Percentiles rank a stretch among this genome's conserved stretches.
Evolutionary conservation across 1,140 invertebrate species (phyloP).

Genomic region (Drosophila erecta): DNA sequence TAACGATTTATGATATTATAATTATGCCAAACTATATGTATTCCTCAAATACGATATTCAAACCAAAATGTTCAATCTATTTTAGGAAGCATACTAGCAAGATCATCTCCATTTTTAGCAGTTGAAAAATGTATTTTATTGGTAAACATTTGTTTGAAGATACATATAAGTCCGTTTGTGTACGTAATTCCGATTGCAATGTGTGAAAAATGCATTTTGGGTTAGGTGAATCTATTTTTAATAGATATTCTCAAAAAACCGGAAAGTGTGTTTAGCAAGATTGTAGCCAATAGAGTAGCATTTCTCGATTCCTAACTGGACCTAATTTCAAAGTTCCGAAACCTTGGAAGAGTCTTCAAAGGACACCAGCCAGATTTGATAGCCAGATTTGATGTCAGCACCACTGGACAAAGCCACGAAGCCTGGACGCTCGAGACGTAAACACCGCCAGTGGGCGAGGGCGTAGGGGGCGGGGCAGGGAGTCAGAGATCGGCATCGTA

Average conservation of each 20-base stretch:
- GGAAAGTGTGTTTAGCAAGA: neutral
- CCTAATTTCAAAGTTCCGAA: neutral
- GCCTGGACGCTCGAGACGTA: conserved; percentile 42
- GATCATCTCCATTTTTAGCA: conserved; percentile 17
- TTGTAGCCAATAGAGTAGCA: too few relatives aligned
- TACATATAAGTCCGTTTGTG: conserved; percentile 7
- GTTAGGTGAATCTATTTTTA: conserved; percentile 7
- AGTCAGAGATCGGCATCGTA: conserved; percentile 70
- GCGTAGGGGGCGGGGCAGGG: conserved; percentile 11
- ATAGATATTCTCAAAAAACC: neutral
- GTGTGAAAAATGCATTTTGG: neutral
- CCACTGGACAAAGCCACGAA: conserved; percentile 6
- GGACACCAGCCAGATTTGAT: conserved; percentile 3
- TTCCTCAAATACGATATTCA: conserved; percentile 3
- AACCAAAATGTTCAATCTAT: conserved; percentile 2
- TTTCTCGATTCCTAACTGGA: neutral
- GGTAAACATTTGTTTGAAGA: conserved; percentile 30
- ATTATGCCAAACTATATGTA: neutral
- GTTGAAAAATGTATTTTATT: conserved; percentile 28
- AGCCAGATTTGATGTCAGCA: conserved; percentile 33
- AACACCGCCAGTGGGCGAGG: conserved; percentile 32
- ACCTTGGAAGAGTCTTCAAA: neutral
- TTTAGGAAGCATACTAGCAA: conserved; percentile 5
- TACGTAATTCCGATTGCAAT: neutral
- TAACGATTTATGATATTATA: too few relatives aligned